phyloP scores from a whole-genome alignment of 2,888 invertebrate genomes.

The Andrena chrysosceles region DNA sequence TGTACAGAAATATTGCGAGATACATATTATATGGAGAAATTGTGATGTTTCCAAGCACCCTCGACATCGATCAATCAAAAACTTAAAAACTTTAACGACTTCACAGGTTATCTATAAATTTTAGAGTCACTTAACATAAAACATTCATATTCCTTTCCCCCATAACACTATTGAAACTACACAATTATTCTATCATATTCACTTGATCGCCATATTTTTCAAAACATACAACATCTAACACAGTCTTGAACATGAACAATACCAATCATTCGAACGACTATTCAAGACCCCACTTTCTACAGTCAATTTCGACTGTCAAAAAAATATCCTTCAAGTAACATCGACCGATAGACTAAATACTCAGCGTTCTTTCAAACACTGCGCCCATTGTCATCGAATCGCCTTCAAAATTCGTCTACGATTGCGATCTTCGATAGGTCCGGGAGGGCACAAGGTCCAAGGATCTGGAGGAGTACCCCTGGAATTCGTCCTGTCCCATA shows the following conservation, averaged over 20 bases:
- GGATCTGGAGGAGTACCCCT: neutral
- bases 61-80: no score
- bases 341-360: neutral
- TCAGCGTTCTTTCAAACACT: neutral
- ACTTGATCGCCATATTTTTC: no score
- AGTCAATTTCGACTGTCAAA: neutral
- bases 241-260: neutral
- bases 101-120: no score
- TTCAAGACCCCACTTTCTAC: neutral
- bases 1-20: no score
- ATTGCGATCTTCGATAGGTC: neutral
- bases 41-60: no score
- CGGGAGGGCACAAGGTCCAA: neutral
- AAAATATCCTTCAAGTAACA: neutral
- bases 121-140: no score
- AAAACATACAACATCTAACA: no score
- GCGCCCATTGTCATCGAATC: neutral
- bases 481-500: conserved; percentile 25
- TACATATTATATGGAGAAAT: no score
- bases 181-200: no score
- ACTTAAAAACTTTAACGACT: no score
- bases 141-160: no score
- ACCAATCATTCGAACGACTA: neutral
- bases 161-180: no score
- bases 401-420: conserved; percentile 1